phyloP scores from a whole-genome alignment of 53 echinoderm and acorn worm genomes.

The Pentamera pediparva region DNA sequence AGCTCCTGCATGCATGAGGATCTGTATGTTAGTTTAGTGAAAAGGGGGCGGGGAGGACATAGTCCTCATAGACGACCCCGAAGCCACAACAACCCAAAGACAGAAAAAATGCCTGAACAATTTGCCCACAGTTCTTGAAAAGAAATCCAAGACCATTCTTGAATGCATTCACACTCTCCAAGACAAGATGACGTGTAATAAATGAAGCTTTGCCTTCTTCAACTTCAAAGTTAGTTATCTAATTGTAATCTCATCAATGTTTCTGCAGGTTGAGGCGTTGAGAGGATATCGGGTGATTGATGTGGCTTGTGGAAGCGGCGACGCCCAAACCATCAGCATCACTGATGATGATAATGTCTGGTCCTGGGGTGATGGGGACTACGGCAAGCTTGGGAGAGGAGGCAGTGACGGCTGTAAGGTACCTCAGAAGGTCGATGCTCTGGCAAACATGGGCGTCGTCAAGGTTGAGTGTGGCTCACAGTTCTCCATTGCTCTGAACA shows the following conservation, averaged over 20 bases:
- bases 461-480: constrained; percentile 98
- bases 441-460: constrained; percentile 78
- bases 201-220: too few species aligned
- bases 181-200: too few species aligned
- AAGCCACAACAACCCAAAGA: too few species aligned
- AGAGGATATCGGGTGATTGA: constrained; percentile 89
- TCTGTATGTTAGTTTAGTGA: too few species aligned
- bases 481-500: constrained; percentile 88
- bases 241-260: not conserved
- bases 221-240: too few species aligned
- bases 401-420: constrained; percentile 97
- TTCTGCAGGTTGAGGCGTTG: constrained; percentile 63
- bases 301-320: constrained; percentile 95
- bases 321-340: constrained; percentile 92
- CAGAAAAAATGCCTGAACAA: too few species aligned
- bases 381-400: constrained; percentile 93
- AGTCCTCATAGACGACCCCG: too few species aligned
- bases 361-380: constrained; percentile 99
- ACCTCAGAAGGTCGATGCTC: constrained; percentile 83
- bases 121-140: too few species aligned
- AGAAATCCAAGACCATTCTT: too few species aligned
- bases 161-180: too few species aligned
- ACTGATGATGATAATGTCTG: constrained; percentile 96
- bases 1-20: too few species aligned
- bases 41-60: too few species aligned